Evolutionary conservation across 2,113 vertebrate genomes (phyloP).

Genomic region (Amphilophus citrinellus): DNA sequence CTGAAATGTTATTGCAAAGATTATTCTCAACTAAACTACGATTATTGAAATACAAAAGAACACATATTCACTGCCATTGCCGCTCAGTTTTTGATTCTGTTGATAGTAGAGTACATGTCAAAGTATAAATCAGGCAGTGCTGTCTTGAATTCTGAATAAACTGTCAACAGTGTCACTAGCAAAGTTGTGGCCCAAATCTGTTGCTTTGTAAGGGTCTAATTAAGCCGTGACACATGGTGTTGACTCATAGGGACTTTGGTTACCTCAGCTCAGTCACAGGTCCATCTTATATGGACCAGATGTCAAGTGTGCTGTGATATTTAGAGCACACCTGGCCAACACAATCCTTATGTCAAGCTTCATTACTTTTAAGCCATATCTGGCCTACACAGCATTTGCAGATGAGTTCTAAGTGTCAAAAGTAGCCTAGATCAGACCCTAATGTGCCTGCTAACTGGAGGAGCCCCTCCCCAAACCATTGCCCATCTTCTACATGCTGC

Average conservation of each 20-base stretch:
- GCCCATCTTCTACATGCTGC: background rate
- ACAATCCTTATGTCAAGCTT: background rate
- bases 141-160: background rate
- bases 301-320: background rate
- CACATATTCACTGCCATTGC: no score
- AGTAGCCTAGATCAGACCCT: background rate
- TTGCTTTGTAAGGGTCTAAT: background rate
- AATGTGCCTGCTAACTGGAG: background rate
- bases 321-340: background rate
- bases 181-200: background rate
- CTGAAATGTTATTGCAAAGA: background rate
- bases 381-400: background rate
- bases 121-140: conserved; percentile 1
- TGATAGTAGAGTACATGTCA: background rate
- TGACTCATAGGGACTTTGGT: background rate
- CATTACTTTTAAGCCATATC: background rate
- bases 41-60: no score
- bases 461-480: background rate
- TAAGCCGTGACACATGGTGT: background rate
- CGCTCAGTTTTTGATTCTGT: no score
- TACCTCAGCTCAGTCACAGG: background rate
- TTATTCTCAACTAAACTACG: background rate
- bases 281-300: background rate
- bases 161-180: conserved; percentile 1
- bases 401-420: background rate